A percentile compares a stretch with the other conserved stretches of the same genome.
phyloP scores from a whole-genome alignment of 1,140 invertebrate genomes.

The Nylanderia fulva region DNA sequence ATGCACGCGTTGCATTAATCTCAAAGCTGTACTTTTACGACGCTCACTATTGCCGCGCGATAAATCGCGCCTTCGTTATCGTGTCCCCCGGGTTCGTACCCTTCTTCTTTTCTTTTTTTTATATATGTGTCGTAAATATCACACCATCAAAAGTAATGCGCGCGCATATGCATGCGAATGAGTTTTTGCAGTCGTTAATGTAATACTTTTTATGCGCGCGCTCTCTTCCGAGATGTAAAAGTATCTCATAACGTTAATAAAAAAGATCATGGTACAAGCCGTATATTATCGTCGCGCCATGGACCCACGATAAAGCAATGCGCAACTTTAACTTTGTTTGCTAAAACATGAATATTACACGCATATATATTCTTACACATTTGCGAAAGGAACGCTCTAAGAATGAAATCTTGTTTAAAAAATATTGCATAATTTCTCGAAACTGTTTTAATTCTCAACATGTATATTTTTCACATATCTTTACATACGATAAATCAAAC shows the following conservation, averaged over 20 bases:
- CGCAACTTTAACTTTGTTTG: neutral
- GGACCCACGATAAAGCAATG: neutral
- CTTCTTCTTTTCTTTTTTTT: neutral
- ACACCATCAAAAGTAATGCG: conserved; percentile 37
- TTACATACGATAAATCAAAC: neutral
- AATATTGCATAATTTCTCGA: neutral
- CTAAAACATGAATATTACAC: conserved; percentile 8
- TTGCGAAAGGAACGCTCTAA: neutral
- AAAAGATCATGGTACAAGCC: neutral
- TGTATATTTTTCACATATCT: neutral
- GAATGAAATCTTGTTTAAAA: neutral
- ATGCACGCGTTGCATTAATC: conserved; percentile 47
- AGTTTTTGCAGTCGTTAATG: conserved; percentile 33
- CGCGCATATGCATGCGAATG: conserved; percentile 33
- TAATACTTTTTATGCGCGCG: conserved; percentile 30
- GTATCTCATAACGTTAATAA: conserved; percentile 33
- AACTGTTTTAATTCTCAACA: neutral
- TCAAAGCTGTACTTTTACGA: conserved; percentile 46
- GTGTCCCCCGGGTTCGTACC: conserved; percentile 21
- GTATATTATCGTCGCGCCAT: conserved; percentile 22
- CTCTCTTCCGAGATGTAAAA: neutral
- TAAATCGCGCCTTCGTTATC: conserved; percentile 55
- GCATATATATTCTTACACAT: neutral
- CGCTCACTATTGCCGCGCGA: conserved; percentile 30
- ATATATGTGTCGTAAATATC: conserved; percentile 43